These are phyloP conservation scores for Macrophya alboannulata DNA, from an alignment of 2,888 invertebrate species.

Conservation along the genomic window DNA sequence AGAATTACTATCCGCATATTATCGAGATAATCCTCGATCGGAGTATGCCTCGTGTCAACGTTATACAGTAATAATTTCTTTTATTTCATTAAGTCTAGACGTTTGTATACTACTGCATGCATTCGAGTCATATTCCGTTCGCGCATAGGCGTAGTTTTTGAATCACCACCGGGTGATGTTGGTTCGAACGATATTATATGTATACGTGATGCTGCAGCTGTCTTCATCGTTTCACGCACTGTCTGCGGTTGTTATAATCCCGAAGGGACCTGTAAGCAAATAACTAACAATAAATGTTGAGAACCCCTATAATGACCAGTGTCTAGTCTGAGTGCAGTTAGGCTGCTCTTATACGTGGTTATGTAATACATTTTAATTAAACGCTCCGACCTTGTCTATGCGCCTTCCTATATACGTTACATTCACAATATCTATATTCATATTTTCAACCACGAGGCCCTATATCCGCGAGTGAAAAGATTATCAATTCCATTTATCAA, in stretches of 20 bases:
- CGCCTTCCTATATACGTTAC: slow-evolving; percentile 60
- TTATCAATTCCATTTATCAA: background rate
- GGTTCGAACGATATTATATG: background rate
- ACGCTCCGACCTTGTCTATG: slow-evolving; percentile 77
- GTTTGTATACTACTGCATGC: slow-evolving; percentile 79
- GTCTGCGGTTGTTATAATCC: background rate
- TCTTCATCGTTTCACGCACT: slow-evolving; percentile 18
- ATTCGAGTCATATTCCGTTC: slow-evolving; percentile 71
- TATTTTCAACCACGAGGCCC: background rate
- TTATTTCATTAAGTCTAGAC: slow-evolving; percentile 80
- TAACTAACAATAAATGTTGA: slow-evolving; percentile 64
- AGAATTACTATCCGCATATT: slow-evolving; percentile 19
- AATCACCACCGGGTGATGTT: slow-evolving; percentile 14
- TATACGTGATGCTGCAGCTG: slow-evolving; percentile 16
- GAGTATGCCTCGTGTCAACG: slow-evolving; percentile 31
- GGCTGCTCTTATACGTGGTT: slow-evolving; percentile 72
- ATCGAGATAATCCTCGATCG: background rate
- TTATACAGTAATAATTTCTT: slow-evolving; percentile 71
- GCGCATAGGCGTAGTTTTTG: slow-evolving; percentile 54
- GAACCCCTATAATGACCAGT: slow-evolving; percentile 75
- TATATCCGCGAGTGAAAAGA: background rate
- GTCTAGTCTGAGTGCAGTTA: slow-evolving; percentile 74
- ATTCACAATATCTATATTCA: background rate
- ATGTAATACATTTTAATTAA: slow-evolving; percentile 77
- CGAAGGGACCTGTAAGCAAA: background rate